A percentile compares a stretch with the other conserved stretches of the same genome.
Conservation (phyloP, 2,888 invertebrate genomes). For the Brachypalpus laphriformis region DNA sequence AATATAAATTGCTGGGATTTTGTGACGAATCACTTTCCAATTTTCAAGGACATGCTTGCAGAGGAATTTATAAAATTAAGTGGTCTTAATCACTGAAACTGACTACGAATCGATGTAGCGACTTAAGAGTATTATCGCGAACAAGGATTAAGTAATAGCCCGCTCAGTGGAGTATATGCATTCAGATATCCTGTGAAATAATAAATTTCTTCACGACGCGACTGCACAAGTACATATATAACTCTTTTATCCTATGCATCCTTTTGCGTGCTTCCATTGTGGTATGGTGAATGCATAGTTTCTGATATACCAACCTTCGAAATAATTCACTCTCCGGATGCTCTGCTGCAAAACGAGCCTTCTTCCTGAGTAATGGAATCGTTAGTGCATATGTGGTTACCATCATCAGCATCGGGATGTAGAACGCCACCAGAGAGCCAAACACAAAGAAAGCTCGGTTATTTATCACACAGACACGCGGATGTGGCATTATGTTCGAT, state of each 20-base stretch:
- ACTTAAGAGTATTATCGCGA: not conserved
- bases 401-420: slow-evolving; percentile 98
- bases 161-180: not conserved
- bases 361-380: slow-evolving; percentile 91
- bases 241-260: not conserved
- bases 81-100: not conserved
- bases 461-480: slow-evolving; percentile 91
- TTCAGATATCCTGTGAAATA: not conserved
- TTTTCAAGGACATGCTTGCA: slow-evolving; percentile 4
- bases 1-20: not conserved
- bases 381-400: slow-evolving; percentile 95
- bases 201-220: not conserved
- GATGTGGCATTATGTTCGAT: slow-evolving; percentile 91
- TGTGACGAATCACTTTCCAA: not conserved
- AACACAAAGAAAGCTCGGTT: slow-evolving; percentile 94
- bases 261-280: not conserved
- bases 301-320: slow-evolving; percentile 81
- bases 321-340: slow-evolving; percentile 86
- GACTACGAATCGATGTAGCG: not conserved
- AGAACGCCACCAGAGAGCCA: slow-evolving; percentile 96
- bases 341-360: slow-evolving; percentile 89
- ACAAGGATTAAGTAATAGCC: not conserved
- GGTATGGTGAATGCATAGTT: not conserved
- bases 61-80: not conserved
- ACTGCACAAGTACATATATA: not conserved